Conservation (phyloP, 1,140 invertebrate genomes). For the Heliconius eleuchia region DNA sequence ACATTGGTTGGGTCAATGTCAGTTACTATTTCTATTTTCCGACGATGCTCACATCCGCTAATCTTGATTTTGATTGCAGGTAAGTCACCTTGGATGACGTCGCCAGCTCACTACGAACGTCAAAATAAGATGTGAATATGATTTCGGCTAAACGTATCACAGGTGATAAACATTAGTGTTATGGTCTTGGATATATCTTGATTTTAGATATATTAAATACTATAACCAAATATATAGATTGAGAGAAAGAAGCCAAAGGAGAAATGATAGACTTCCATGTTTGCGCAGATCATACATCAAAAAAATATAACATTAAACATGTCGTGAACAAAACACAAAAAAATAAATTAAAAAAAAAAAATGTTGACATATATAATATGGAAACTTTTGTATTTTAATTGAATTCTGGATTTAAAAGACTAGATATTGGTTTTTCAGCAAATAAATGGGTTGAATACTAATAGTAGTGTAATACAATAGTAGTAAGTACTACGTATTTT, state of each 20-base stretch:
- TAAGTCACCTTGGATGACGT: conserved; percentile 61
- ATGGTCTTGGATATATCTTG: neutral
- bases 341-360: too few relatives aligned
- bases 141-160: neutral
- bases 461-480: neutral
- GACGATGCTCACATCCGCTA: conserved; percentile 30
- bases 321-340: too few relatives aligned
- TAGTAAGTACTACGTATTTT: neutral
- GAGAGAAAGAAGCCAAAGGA: neutral
- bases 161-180: neutral
- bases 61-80: conserved; percentile 57
- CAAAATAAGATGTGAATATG: neutral
- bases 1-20: conserved; percentile 34
- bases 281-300: neutral
- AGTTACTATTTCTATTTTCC: conserved; percentile 30
- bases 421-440: neutral
- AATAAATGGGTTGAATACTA: neutral
- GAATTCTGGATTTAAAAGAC: neutral
- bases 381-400: neutral
- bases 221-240: neutral
- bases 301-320: too few relatives aligned
- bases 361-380: too few relatives aligned
- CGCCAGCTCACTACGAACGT: conserved; percentile 22
- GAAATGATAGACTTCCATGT: neutral
- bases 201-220: neutral